phyloP scores from a whole-genome alignment of 2,113 vertebrate species.

The Leiothrix lutea region DNA sequence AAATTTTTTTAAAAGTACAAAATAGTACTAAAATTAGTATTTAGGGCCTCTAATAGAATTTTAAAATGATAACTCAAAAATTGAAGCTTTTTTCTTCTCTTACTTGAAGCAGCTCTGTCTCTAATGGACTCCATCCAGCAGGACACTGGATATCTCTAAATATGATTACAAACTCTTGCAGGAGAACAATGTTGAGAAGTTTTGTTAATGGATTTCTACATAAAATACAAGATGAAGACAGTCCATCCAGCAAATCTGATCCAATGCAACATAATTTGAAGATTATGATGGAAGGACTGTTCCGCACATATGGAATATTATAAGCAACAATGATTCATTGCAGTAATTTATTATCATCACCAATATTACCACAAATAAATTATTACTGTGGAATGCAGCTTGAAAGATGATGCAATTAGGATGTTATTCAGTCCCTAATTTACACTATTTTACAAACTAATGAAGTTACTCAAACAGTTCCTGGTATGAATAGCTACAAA shows the following conservation, averaged over 20 bases:
- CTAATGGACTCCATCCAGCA: conserved; percentile 23
- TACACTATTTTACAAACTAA: background rate
- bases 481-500: background rate
- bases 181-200: background rate
- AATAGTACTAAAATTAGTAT: background rate
- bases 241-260: background rate
- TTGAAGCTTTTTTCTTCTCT: background rate
- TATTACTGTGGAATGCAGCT: background rate
- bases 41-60: background rate
- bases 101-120: background rate
- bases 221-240: background rate
- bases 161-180: background rate
- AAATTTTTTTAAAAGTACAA: background rate
- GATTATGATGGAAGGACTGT: background rate
- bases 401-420: background rate
- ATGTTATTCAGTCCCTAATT: background rate
- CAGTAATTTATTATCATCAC: background rate
- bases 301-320: background rate
- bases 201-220: conserved; percentile 8
- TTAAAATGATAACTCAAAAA: conserved; percentile 33
- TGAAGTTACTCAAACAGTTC: background rate
- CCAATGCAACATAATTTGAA: background rate
- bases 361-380: background rate
- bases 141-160: conserved; percentile 6
- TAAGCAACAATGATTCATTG: background rate